phyloP scores from a whole-genome alignment of 2,888 invertebrate genomes.

The Sisyra nigra region DNA sequence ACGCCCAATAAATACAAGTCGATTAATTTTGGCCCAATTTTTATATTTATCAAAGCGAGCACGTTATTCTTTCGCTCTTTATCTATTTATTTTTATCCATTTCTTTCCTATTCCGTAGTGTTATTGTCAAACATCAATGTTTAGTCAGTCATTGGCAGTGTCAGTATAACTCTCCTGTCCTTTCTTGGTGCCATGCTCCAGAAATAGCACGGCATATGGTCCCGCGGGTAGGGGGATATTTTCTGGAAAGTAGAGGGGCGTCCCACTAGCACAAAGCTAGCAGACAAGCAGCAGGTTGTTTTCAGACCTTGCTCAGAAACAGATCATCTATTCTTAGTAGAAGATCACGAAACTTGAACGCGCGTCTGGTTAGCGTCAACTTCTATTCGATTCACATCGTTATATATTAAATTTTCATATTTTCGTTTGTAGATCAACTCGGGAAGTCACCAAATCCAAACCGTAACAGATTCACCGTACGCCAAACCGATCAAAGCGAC shows the following conservation, averaged over 20 bases:
- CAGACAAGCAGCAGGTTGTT: constrained; percentile 1
- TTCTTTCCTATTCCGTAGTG: neutral
- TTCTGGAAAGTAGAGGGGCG: constrained; percentile 9
- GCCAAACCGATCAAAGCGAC: constrained; percentile 47
- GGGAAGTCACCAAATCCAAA: constrained; percentile 43
- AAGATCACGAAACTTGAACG: too few species aligned
- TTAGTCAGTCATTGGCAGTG: neutral
- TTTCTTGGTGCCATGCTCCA: constrained; percentile 40
- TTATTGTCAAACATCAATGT: constrained; percentile 2
- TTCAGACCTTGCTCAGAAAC: constrained; percentile 3
- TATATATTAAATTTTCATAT: neutral
- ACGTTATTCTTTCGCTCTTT: neutral
- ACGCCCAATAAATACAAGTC: too few species aligned
- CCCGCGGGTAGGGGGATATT: neutral
- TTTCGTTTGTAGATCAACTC: constrained; percentile 37
- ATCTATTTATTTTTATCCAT: neutral
- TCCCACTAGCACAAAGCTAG: constrained; percentile 3
- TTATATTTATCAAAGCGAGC: neutral
- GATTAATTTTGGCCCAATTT: too few species aligned
- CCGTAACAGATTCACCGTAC: constrained; percentile 51
- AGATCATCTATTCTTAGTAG: too few species aligned
- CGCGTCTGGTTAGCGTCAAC: too few species aligned
- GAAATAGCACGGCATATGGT: constrained; percentile 29
- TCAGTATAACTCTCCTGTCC: constrained; percentile 27
- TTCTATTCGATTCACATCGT: too few species aligned